These are phyloP conservation scores for Anas bernieri DNA, from an alignment of 2,797 vertebrate species.

Conservation along the genomic window DNA sequence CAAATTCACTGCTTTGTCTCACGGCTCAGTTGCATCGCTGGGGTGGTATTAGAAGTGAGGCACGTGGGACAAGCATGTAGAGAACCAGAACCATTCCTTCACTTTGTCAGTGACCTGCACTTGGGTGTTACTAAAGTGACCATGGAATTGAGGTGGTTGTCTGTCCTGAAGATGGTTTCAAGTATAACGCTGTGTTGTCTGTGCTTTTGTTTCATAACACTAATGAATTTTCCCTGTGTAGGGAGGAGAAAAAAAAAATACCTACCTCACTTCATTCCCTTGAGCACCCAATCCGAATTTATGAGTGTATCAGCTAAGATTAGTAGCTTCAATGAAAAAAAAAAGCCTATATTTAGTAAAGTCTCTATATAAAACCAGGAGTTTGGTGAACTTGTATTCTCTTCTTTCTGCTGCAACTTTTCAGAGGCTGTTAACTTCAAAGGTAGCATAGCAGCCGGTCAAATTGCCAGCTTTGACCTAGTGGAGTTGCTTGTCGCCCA, in stretches of 20 bases:
- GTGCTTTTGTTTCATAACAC: background rate
- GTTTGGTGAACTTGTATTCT: background rate
- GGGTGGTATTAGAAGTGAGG: background rate
- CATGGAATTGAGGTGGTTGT: background rate
- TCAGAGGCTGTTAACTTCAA: background rate
- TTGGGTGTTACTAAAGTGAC: background rate
- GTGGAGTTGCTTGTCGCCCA: background rate
- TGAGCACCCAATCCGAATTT: background rate
- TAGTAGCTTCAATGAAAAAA: background rate
- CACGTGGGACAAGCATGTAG: background rate
- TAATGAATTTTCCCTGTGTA: background rate
- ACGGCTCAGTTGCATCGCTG: background rate
- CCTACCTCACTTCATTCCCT: background rate
- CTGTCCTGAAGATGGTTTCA: background rate
- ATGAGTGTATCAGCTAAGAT: background rate
- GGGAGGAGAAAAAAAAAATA: background rate
- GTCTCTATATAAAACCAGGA: background rate
- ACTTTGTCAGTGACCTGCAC: background rate
- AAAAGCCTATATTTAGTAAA: background rate
- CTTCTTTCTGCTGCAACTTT: background rate
- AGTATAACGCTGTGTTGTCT: background rate
- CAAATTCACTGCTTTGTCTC: background rate
- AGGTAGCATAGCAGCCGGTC: background rate
- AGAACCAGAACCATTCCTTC: background rate
- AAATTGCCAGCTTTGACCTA: background rate